Evolutionary conservation across 2,113 vertebrate genomes (phyloP), one percentile per base, ranked within the genome.

Genomic region (Rhinolophus ferrumequinum): DNA sequence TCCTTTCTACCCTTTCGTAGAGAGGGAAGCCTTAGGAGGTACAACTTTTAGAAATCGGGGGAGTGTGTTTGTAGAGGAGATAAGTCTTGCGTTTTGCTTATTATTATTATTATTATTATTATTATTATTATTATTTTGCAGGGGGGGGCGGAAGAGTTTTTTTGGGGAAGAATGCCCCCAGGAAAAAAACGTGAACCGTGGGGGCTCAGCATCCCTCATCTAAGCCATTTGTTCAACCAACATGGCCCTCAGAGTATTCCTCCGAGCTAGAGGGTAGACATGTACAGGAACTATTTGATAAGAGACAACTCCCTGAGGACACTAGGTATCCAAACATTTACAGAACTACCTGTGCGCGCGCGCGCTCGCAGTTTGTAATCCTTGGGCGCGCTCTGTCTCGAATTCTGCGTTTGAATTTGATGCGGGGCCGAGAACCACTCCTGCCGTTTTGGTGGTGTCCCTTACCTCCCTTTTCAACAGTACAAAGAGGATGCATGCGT

Each of bases 1-100:
- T 69, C 73, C 58, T 72, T 88, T 90, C 62, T 73, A 70, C 28
- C 21, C 47, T 85, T 90, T 79, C 21, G 11, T 76, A 95, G 35
- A 94, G 66, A 66, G 24, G 30, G 54, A 90, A 94, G 8, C 12
- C 19, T 21, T 16, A 56, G 5, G 58, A 88, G 50, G 38, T 24
- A 73, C 21, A 66, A 47, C 16, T 62, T 82, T 88, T 91, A 93
- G 28, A 92, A 90, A 85, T 28, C 9, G 2, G 21, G 16, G 82
- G 22, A 28, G 16, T 54, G 41, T 75, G 28, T 60, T 67, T 73
- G 15, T 44, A 85, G 72, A 86, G 56, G 35, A 60, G 75, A 80
- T 66, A 66, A 87, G 14, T 6, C 54, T 93, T 76, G 38, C 6
- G 2, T 56, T 90, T 72, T 30, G 15, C 18, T 67, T 58, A 0